Percentiles rank a stretch among this genome's conserved stretches.
These are phyloP conservation scores for Menidia menidia DNA, from an alignment of 2,797 vertebrate species.

Conservation along the genomic window DNA sequence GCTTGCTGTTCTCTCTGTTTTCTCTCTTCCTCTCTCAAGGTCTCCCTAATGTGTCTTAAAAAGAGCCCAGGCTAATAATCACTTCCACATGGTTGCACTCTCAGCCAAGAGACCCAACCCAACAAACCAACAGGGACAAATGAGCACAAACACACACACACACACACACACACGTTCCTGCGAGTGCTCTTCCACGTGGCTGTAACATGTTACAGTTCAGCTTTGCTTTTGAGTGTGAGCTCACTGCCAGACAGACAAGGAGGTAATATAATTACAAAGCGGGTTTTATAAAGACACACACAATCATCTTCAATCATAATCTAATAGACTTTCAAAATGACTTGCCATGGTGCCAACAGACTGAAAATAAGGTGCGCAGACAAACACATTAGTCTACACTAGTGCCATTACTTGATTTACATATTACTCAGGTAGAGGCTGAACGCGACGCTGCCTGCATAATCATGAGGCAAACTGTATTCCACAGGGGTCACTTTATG, in stretches of 20 bases:
- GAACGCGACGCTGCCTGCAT: constrained; percentile 5
- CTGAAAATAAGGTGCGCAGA: constrained; percentile 33
- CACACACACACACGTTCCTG: constrained; percentile 20
- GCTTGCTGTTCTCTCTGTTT: constrained; percentile 23
- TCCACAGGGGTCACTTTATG: not conserved
- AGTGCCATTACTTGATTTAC: constrained; percentile 1
- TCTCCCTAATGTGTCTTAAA: constrained; percentile 66
- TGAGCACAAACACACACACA: constrained; percentile 22
- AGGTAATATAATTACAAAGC: constrained; percentile 72
- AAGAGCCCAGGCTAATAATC: constrained; percentile 73
- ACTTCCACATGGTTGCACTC: constrained; percentile 77
- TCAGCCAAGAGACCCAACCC: constrained; percentile 64
- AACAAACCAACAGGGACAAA: constrained; percentile 43
- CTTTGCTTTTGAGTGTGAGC: constrained; percentile 42
- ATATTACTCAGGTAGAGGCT: not conserved
- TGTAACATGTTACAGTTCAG: constrained; percentile 29
- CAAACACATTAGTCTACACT: constrained; percentile 30
- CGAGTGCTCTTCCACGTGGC: constrained; percentile 25
- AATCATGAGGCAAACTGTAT: constrained; percentile 15
- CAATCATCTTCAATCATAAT: constrained; percentile 67
- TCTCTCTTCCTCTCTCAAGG: constrained; percentile 37
- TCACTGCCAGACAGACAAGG: constrained; percentile 53
- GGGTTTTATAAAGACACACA: constrained; percentile 63
- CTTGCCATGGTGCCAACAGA: constrained; percentile 44
- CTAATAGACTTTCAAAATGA: constrained; percentile 64